Evolutionary conservation across 2,888 invertebrate species (phyloP).

Genomic region (Arge pagana): DNA sequence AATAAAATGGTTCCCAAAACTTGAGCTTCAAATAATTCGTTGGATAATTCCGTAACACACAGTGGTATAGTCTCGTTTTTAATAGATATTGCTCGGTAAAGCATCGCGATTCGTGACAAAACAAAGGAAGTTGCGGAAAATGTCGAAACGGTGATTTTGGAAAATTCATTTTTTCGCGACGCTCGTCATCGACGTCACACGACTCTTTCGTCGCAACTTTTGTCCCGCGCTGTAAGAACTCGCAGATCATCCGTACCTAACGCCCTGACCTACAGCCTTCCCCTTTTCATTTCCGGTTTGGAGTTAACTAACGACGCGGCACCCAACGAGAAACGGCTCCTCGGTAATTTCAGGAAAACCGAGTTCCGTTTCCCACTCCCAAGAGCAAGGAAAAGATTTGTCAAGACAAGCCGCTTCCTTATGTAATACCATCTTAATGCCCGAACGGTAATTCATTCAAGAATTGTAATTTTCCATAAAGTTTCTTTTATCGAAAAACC

Average conservation of each 20-base stretch:
- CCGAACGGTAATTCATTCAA: constrained; percentile 2
- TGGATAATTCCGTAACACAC: no score
- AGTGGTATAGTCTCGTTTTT: no score
- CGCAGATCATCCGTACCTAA: constrained; percentile 8
- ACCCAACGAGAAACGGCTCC: constrained; percentile 4
- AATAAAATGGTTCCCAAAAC: no score
- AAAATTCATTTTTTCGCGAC: no score
- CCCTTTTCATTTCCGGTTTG: constrained; percentile 12
- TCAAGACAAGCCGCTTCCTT: neutral
- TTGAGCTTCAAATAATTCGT: no score
- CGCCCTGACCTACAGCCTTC: constrained; percentile 19
- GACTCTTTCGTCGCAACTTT: no score
- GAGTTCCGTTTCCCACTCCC: neutral
- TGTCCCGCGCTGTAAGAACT: constrained; percentile 35
- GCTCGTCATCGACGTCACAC: no score
- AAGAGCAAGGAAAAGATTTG: neutral
- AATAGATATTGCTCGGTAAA: no score
- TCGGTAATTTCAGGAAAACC: constrained; percentile 20
- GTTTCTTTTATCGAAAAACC: neutral
- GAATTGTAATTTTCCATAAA: constrained; percentile 4
- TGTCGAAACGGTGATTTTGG: no score
- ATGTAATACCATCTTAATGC: constrained; percentile 7
- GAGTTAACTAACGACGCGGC: constrained; percentile 17
- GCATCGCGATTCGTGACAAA: no score
- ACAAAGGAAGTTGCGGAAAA: no score